A percentile compares a stretch with the other conserved stretches of the same genome.
Evolutionary conservation across 2,113 vertebrate genomes (phyloP).

Genomic region (Ammospiza nelsoni): DNA sequence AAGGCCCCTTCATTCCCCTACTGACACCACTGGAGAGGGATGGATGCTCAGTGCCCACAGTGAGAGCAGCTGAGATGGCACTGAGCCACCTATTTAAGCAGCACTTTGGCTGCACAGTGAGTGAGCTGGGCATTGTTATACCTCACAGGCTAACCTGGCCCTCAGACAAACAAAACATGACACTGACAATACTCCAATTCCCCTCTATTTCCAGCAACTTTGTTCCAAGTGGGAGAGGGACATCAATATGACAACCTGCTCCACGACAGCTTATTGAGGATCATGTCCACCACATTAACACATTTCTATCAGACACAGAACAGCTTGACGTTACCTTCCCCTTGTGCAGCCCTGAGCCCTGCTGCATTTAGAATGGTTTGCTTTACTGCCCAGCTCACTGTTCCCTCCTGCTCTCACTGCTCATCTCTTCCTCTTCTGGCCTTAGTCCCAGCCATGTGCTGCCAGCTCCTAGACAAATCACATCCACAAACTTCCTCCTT

Average conservation of each 20-base stretch:
- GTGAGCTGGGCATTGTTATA: neutral
- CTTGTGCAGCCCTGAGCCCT: neutral
- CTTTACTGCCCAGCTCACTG: neutral
- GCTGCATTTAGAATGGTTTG: rapidly evolving
- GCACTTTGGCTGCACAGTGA: neutral
- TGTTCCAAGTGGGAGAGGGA: neutral
- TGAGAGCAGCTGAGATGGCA: neutral
- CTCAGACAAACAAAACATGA: neutral
- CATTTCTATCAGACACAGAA: neutral
- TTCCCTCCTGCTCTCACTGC: neutral
- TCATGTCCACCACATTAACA: neutral
- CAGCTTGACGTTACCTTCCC: neutral
- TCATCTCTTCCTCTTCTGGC: neutral
- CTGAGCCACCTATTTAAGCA: neutral
- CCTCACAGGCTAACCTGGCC: neutral
- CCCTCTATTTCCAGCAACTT: neutral
- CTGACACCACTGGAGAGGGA: neutral
- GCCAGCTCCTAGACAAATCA: neutral
- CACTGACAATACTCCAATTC: neutral
- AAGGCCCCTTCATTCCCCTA: neutral
- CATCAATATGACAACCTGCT: neutral
- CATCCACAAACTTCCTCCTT: neutral
- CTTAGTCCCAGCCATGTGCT: neutral
- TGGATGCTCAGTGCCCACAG: neutral
- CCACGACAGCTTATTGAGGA: neutral